Evolutionary conservation across 2,888 invertebrate genomes (phyloP), one percentile per base, ranked within the genome.

Genomic region (Elaeidobius kamerunicus): DNA sequence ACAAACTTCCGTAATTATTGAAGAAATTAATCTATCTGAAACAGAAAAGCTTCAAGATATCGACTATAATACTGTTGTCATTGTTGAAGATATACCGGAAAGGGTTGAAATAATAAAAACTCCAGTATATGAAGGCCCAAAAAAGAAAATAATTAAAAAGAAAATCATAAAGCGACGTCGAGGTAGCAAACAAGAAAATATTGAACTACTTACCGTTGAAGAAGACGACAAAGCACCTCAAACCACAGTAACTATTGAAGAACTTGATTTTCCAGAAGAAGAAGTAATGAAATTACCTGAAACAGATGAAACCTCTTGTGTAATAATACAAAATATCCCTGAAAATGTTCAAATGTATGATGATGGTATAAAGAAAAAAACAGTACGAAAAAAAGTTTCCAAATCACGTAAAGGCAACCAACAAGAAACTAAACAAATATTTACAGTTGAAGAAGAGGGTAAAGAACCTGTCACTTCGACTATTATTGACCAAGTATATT

Each of bases 381-480:
- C 69, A 6, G 73, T 72, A 39, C 75, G 70, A 42, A 68, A 74
- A 23, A 64, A 70, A 2, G 69, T 75, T 32, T 42, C 23, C 5
- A 75, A 69, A 53, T 76, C 74, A 58, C 70, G 70, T 1, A 73
- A 62, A 57, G 75, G 70, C 41, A 62, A 66, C 36, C 72, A 69
- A 60, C 68, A 74, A 39, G 75, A 77, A 60, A 67, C 52, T 59
- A 69, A 74, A 1, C 72, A 75, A 68, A 74, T 77, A 34, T 65
- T 71, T 44, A 76, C 75, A 15, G 65, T 75, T 23, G 71, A 72
- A 60, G 68, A 73, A 61, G 75, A 75, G 47, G 73, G 71, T 14
- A 64, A 69, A 45, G 65, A 73, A 51, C 77, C 78, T 0, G 61
- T 71, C 39, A 70, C 63, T 44, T 67, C 69, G 27, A 62, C 69